Evolutionary conservation across 2,888 invertebrate species (phyloP), one percentile per base, ranked within the genome.

Genomic region (Tinea pellionella): DNA sequence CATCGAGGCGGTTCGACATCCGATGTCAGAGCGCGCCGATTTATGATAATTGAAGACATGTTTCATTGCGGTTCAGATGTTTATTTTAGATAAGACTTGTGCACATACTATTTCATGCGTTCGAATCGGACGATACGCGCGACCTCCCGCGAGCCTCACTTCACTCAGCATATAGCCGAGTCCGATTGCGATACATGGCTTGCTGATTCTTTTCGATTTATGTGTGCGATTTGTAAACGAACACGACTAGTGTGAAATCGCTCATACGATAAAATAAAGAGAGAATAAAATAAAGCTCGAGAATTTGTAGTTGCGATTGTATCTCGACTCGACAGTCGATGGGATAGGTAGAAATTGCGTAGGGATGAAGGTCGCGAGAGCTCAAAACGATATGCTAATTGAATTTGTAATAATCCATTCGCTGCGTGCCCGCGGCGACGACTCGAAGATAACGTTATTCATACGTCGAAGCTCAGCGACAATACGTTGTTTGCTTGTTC

Each of bases 1-100:
- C 77, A 77, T 76, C 74, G 18, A 32, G 57, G 32, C 57, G 57
- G 77, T 76, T 78, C 78, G 72, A 77, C 78, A 75, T 69, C 65
- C 75, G 74, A 70, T 75, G 84, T 80, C 85, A 79, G 78, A 75
- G 71, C 73, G 68, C 73, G 76, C 78, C 83, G 85, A 87, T 87
- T 87, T 87, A 87, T 85, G 84, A 84, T 87, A 86, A 87, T 87
- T 85, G 84, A 87, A 87, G 84, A 77, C 86, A 80, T 84, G 86
- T 84, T 85, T 83, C 85, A 84, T 80, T 77, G 81, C 78, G 78
- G 78, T 75, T 79, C 80, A 75, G 85, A 87, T 86, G 84, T 86
- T 87, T 87, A 86, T 86, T 87, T 86, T 86, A 86, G 87, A 86
- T 87, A 86, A 57, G 66, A 24, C 16, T 55, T 74, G 77, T 30